phyloP scores from a whole-genome alignment of 2,113 vertebrate species.

The Bettongia penicillata region DNA sequence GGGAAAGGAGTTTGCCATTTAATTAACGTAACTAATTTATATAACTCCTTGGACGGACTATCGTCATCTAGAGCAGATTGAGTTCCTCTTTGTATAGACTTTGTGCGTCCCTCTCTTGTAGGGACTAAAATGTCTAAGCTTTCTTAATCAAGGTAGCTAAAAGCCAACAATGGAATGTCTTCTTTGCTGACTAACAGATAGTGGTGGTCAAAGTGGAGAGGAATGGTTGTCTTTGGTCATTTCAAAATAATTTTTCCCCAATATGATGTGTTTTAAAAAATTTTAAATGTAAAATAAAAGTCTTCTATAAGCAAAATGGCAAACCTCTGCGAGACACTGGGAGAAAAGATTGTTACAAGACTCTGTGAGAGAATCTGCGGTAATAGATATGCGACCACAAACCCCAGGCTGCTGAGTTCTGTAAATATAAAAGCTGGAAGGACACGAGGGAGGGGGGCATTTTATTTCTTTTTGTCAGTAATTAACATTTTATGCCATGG shows the following conservation, averaged over 20 bases:
- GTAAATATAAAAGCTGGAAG: constrained; percentile 2
- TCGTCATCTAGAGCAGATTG: too few relatives aligned
- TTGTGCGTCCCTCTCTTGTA: constrained; percentile 3
- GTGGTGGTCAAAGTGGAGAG: not conserved
- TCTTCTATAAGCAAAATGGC: constrained; percentile 29
- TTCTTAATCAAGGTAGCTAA: not conserved
- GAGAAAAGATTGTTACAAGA: constrained; percentile 54
- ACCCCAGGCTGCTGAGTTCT: constrained; percentile 37
- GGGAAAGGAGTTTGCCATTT: too few relatives aligned
- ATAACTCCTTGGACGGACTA: too few relatives aligned
- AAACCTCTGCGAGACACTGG: constrained; percentile 37
- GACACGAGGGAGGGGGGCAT: constrained; percentile 22
- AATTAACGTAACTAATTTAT: too few relatives aligned
- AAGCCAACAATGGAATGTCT: too few relatives aligned
- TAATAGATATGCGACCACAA: constrained; percentile 8
- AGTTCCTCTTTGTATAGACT: not conserved
- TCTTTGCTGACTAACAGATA: too few relatives aligned
- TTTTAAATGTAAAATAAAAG: not conserved
- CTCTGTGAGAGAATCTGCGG: constrained; percentile 26
- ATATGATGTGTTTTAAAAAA: constrained; percentile 9
- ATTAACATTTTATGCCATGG: not conserved
- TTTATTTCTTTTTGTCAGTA: constrained; percentile 31
- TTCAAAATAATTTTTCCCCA: constrained; percentile 39
- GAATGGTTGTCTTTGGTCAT: not conserved
- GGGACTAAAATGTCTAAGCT: not conserved